A percentile compares a stretch with the other conserved stretches of the same genome.
Evolutionary conservation across 2,888 invertebrate genomes (phyloP).

Genomic region (Nymphalis urticae): DNA sequence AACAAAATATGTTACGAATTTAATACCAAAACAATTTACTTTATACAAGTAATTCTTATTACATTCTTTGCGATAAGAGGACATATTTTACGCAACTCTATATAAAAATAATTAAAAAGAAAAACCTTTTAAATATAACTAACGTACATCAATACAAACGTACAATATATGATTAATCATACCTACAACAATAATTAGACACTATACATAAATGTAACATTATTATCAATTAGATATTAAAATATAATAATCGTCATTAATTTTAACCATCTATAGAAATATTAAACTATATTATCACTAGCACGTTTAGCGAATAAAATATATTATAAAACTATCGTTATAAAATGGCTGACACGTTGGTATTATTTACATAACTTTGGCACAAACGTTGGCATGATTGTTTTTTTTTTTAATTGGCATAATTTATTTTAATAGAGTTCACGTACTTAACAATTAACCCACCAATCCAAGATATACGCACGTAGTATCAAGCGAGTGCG

Average conservation of each 20-base stretch:
- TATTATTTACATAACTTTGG: constrained; percentile 25
- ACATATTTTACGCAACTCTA: neutral
- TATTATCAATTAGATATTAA: constrained; percentile 27
- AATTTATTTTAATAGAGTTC: no score
- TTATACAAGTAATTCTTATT: no score
- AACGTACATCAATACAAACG: neutral
- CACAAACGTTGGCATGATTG: constrained; percentile 7
- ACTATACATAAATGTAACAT: constrained; percentile 33
- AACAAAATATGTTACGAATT: no score
- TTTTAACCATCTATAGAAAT: constrained; percentile 6
- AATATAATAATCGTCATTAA: constrained; percentile 14
- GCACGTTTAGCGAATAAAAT: constrained; percentile 7
- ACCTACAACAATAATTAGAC: constrained; percentile 24
- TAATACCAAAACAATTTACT: no score
- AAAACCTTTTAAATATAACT: neutral
- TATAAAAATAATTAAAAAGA: neutral
- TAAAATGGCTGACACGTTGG: constrained; percentile 1
- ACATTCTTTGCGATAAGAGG: neutral
- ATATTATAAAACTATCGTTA: constrained; percentile 9
- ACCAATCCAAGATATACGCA: no score
- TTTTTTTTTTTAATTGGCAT: no score
- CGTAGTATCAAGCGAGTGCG: no score
- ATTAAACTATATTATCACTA: constrained; percentile 22
- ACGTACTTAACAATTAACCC: no score
- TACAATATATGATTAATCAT: constrained; percentile 1